Base-by-base conservation (phyloP, 2,113 vertebrate species). In the Phalacrocorax brasilianus region DNA sequence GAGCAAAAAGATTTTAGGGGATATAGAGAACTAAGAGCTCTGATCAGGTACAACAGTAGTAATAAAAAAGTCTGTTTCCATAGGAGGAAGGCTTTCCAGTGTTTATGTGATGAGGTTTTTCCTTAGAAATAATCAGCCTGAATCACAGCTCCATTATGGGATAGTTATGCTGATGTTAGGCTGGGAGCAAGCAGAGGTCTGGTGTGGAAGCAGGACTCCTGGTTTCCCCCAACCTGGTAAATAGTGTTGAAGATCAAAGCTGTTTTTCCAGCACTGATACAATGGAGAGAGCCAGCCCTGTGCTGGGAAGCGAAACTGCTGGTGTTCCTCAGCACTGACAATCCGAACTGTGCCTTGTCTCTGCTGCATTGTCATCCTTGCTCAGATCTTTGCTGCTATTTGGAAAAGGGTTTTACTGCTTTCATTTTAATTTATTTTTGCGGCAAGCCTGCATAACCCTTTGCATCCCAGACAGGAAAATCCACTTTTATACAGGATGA, bases 381-480 rank as follows among this genome's bases (percentile, higher is more conserved):
- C 88, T 87, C 91, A 92, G 56, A 85, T 84, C 92, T 87, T 70
- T 28, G 38, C 74, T 85, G 84, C 84, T 95, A 2, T 58, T 86
- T 58, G 56, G 71, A 61, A 78, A 49, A 80, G 40, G 55, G 8
- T 13, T 95, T 89, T 68, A 32, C 70, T 42, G 56, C 66, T 76
- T 93, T 65, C 28, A 38, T 93, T 87, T 53, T 59, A 40, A 71
- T 53, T 86, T 26, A 28, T 66, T 91, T 81, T 79, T 94, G 82
- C 62, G 68, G 80, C 53, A 84, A 27, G 33, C 73, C 65, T 4
- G 1, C 14, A n/a, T 47, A 88, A 81, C 70, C 80, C 66, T 89
- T 68, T 79, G 62, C 45, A 61, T 65, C 26, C 52, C 73, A 75
- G 44, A 42, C 14, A 59, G 83, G 17, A 66, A 81, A 65, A 38